These are phyloP conservation scores for Spheniscus humboldti DNA, from an alignment of 2,797 vertebrate genomes.

Conservation along the genomic window DNA sequence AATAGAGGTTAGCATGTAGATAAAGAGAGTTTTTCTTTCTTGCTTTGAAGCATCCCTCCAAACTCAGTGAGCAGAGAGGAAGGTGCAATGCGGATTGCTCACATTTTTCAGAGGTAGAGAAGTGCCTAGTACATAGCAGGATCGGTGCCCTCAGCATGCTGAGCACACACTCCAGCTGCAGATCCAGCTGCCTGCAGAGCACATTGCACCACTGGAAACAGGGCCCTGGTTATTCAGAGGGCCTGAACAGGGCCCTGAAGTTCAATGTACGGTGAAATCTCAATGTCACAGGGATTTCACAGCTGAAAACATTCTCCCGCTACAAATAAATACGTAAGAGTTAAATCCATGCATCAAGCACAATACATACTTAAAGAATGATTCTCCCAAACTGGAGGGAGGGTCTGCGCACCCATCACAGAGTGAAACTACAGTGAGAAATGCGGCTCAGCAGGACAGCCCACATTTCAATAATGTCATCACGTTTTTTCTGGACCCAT, in stretches of 20 bases:
- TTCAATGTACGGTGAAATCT: slow-evolving; percentile 23
- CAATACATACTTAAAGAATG: background rate
- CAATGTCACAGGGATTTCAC: slow-evolving; percentile 48
- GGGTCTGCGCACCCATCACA: background rate
- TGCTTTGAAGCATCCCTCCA: background rate
- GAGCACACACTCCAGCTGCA: background rate
- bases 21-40: background rate
- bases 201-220: background rate
- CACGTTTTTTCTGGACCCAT: background rate
- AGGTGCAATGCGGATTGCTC: background rate
- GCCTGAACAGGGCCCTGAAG: background rate
- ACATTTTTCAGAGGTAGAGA: rapidly evolving
- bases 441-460: background rate
- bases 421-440: background rate
- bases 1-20: background rate
- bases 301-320: background rate
- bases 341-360: background rate
- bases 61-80: background rate
- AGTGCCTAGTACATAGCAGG: background rate
- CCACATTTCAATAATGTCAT: background rate
- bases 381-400: background rate
- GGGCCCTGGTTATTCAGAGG: background rate
- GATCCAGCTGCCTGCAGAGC: background rate
- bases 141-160: background rate
- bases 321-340: background rate